Percentiles rank a stretch among this genome's conserved stretches.
These are phyloP conservation scores for Scaptomyza reducta DNA, from an alignment of 2,888 invertebrate genomes.

Conservation along the genomic window DNA sequence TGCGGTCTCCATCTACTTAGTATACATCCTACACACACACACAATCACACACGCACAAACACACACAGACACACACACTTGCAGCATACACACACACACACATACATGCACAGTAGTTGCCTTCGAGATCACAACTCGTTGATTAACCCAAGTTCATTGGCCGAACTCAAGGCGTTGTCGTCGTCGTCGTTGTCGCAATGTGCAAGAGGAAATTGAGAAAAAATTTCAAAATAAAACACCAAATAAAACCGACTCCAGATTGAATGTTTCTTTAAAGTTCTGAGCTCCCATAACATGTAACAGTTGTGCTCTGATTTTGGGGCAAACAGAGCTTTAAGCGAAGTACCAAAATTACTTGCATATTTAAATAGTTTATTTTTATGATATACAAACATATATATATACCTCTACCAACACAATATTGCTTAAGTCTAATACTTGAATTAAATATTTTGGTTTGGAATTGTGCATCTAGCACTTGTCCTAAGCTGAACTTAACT, in stretches of 20 bases:
- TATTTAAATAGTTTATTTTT: conserved; percentile 33
- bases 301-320: conserved; percentile 30
- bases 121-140: conserved; percentile 63
- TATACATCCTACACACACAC: conserved; percentile 50
- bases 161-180: conserved; percentile 57
- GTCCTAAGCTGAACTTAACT: conserved; percentile 14
- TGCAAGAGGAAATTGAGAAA: conserved; percentile 56
- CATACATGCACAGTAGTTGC: conserved; percentile 26
- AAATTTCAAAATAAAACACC: conserved; percentile 29
- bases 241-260: conserved; percentile 20
- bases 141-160: conserved; percentile 68
- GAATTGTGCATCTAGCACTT: conserved; percentile 22
- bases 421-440: conserved; percentile 31
- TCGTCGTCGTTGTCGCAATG: conserved; percentile 5
- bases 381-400: conserved; percentile 33
- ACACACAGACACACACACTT: conserved; percentile 6
- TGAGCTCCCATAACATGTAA: conserved; percentile 53
- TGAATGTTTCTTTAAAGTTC: conserved; percentile 32
- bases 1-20: conserved; percentile 51
- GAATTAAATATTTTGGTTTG: conserved; percentile 18
- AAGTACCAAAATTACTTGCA: neutral
- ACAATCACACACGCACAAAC: neutral
- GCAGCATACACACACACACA: conserved; percentile 1
- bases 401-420: conserved; percentile 24
- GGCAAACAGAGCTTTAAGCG: neutral